These are phyloP conservation scores for Mythimna pallens DNA, from an alignment of 2,888 invertebrate species.

Conservation along the genomic window DNA sequence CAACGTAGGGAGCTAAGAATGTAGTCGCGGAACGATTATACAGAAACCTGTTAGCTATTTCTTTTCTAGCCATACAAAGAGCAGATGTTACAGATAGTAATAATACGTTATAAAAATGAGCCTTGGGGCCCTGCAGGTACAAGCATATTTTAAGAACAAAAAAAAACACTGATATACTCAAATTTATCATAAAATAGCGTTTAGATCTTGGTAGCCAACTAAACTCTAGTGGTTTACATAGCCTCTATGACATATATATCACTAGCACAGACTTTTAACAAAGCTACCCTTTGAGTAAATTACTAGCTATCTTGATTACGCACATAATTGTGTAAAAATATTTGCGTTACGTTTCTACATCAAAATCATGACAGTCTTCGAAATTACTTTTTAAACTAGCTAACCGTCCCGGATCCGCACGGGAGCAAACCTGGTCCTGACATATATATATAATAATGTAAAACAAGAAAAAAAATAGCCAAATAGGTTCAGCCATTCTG, in stretches of 20 bases:
- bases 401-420: too few species aligned
- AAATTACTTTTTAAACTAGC: not conserved
- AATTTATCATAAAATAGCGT: not conserved
- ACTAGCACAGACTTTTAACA: not conserved
- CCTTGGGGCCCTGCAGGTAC: not conserved
- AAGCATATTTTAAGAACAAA: not conserved
- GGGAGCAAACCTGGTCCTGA: too few species aligned
- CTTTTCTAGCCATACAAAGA: not conserved
- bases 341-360: not conserved
- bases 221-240: conserved; percentile 30
- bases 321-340: not conserved
- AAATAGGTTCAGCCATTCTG: too few species aligned
- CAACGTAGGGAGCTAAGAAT: conserved; percentile 7
- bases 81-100: not conserved
- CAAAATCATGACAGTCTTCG: not conserved
- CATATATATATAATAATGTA: too few species aligned
- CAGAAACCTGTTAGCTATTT: not conserved
- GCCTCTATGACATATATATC: conserved; percentile 11
- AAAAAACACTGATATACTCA: not conserved
- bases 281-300: not conserved
- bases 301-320: not conserved
- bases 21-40: not conserved
- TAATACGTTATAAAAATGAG: not conserved
- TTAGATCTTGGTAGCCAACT: not conserved
- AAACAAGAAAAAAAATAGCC: too few species aligned